phyloP scores from a whole-genome alignment of 2,113 vertebrate genomes.

The Cololabis saira region DNA sequence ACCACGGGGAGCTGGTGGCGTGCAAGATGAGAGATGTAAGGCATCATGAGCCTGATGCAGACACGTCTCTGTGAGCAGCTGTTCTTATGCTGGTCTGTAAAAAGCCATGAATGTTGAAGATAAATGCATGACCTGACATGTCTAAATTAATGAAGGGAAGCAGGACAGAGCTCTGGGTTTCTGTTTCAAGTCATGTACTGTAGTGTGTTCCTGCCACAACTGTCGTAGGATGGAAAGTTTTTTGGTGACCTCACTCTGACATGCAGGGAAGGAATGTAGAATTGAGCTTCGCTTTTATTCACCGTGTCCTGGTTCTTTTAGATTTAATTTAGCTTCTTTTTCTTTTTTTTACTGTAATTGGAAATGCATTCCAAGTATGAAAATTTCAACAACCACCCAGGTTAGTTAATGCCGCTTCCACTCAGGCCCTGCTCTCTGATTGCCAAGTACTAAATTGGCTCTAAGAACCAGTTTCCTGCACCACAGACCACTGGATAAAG shows the following conservation, averaged over 20 bases:
- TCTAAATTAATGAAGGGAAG: conserved; percentile 38
- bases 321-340: background rate
- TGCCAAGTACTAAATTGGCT: conserved; percentile 17
- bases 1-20: background rate
- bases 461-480: conserved; percentile 9
- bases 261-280: conserved; percentile 6
- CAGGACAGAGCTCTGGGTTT: conserved; percentile 11
- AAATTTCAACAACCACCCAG: background rate
- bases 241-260: conserved; percentile 39
- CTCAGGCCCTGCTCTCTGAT: background rate
- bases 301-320: background rate
- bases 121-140: conserved; percentile 29
- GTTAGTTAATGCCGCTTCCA: conserved; percentile 2
- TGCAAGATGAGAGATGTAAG: conserved; percentile 6
- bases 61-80: conserved; percentile 28
- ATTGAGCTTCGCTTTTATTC: conserved; percentile 21
- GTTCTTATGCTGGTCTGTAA: conserved; percentile 14
- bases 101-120: conserved; percentile 26
- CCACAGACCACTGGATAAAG: conserved; percentile 10
- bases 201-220: conserved; percentile 25
- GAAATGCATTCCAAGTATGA: background rate
- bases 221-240: conserved; percentile 49
- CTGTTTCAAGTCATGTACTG: conserved; percentile 49
- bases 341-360: conserved; percentile 2
- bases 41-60: background rate